Conservation (phyloP, 2,797 vertebrate species). For the Rousettus madagascariensis region DNA sequence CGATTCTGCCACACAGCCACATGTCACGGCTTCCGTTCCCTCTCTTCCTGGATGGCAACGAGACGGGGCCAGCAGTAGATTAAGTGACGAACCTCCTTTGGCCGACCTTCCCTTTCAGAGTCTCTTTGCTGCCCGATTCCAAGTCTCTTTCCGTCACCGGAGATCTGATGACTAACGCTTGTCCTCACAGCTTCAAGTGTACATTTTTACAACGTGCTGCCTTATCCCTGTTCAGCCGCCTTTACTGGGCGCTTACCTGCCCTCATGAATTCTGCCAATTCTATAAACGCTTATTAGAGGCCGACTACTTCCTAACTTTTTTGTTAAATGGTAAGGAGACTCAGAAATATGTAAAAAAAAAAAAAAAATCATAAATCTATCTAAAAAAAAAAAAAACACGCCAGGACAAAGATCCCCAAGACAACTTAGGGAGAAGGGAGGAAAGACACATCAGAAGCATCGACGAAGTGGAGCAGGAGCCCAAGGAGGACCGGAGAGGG, state of each 20-base stretch:
- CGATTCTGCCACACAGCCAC: accelerated
- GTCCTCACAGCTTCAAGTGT: neutral
- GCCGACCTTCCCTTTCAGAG: neutral
- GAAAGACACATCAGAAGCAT: neutral
- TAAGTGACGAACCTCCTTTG: neutral
- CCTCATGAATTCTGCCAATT: neutral
- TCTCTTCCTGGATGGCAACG: neutral
- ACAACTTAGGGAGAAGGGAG: too few relatives aligned
- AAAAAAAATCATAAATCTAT: neutral
- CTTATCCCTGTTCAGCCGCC: neutral
- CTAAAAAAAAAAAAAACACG: neutral
- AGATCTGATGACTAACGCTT: neutral
- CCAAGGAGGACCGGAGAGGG: neutral
- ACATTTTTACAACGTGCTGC: neutral
- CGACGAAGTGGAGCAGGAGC: accelerated
- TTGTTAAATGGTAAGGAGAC: neutral
- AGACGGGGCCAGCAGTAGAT: neutral
- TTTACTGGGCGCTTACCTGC: neutral
- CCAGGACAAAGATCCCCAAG: neutral
- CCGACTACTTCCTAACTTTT: neutral
- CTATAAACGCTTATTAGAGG: neutral
- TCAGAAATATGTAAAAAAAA: neutral
- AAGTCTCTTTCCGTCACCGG: neutral
- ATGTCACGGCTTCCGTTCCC: neutral
- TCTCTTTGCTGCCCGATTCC: neutral